Base-by-base conservation (phyloP, 2,797 vertebrate species). In the Syncerus caffer region DNA sequence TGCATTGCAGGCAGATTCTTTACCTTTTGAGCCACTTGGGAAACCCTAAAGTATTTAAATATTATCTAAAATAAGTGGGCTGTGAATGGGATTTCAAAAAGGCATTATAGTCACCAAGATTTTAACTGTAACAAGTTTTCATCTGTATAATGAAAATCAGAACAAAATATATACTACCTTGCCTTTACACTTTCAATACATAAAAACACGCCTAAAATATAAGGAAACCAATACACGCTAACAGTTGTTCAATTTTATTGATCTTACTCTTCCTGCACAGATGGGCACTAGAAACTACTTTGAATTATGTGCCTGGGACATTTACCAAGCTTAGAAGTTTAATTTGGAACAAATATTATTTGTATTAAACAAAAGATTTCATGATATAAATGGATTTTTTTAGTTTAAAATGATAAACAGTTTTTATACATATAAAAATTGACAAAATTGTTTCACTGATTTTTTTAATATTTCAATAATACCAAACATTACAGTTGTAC, bases 161-260 rank as follows among this genome's bases (percentile, higher is more conserved):
- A 93, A 76, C 16, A 92, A 80, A 90, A 95, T 42, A 53, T 45
- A 85, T 2, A 31, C n/a, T 74, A 67, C 50, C 31, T 74, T 86
- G n/a, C 9, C 47, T 95, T 94, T 84, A 80, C 19, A 86, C 19
- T 86, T 93, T 86, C 79, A 80, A 92, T 89, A 90, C 62, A 90
- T 58, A 62, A 95, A 97, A 93, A 86, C 60, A 95, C 45, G 55
- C 29, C 78, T 93, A 92, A 96, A 92, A 93, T 67, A 50, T 84
- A 76, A 76, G 82, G 87, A 93, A 94, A 79, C 38, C 34, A 96
- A 45, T 51, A 91, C 7, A 74, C 3, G 1, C 83, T 88, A 92
- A 84, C 83, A 95, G 62, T 58, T 87, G 90, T 23, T 83, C 64
- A 42, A 6, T 42, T 62, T 62, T 91, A 93, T 67, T 96, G 88